Conservation (phyloP, 2,888 invertebrate species). For the Tenthredo mesomela region DNA sequence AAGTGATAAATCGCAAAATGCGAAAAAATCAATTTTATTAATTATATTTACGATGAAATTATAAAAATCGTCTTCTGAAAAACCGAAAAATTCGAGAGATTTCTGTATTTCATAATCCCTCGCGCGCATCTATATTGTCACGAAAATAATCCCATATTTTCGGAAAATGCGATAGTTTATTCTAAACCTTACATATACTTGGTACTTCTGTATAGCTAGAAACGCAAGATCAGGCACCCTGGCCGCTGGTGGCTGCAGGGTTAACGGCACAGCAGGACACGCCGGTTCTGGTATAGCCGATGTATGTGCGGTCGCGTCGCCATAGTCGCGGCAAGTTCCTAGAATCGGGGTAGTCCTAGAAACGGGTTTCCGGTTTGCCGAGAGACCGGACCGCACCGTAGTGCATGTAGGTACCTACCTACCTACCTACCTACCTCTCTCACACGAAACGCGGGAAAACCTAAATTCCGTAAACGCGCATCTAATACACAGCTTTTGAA, state of each 20-base stretch:
- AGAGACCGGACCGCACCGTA: background rate
- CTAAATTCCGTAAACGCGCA: slow-evolving; percentile 1
- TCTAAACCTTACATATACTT: background rate
- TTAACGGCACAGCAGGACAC: slow-evolving; percentile 46
- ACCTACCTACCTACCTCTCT: background rate
- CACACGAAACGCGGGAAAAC: background rate
- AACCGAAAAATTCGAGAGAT: too few species aligned
- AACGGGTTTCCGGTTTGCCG: slow-evolving; percentile 54
- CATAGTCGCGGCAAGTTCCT: slow-evolving; percentile 30
- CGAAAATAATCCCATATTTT: too few species aligned
- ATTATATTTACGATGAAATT: too few species aligned
- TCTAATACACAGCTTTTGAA: background rate
- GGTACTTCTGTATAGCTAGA: background rate
- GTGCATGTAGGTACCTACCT: background rate
- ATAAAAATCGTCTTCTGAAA: too few species aligned
- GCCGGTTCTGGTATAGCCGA: slow-evolving; percentile 17
- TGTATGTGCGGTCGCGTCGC: background rate
- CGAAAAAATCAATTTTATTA: too few species aligned
- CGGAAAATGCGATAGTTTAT: too few species aligned
- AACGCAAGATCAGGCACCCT: slow-evolving; percentile 31
- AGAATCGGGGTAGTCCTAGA: slow-evolving; percentile 52
- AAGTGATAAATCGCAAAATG: too few species aligned
- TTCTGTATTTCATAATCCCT: too few species aligned
- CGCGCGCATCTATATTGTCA: too few species aligned
- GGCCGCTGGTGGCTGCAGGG: slow-evolving; percentile 14